Percentiles rank a stretch among this genome's conserved stretches.
Evolutionary conservation across 2,113 vertebrate genomes (phyloP).

Genomic region (Cyanoliseus patagonus): DNA sequence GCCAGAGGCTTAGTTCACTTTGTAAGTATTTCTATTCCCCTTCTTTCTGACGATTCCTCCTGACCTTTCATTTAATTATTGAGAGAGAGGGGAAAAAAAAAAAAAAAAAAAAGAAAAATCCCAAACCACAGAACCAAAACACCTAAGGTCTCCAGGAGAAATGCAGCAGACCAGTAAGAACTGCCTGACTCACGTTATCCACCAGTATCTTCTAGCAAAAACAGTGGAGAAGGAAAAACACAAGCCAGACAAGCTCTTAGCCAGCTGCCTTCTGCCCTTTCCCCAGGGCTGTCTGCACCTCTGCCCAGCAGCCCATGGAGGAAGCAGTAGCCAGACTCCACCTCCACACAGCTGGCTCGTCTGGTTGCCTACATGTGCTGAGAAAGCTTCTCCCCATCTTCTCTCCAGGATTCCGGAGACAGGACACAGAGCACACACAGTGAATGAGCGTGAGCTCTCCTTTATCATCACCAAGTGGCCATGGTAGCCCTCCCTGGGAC

Average conservation of each 20-base stretch:
- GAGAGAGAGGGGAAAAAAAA: rapidly evolving
- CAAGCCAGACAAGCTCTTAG: background rate
- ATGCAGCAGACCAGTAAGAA: background rate
- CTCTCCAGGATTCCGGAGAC: background rate
- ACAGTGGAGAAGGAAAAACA: background rate
- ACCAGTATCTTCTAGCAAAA: background rate
- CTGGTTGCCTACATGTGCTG: background rate
- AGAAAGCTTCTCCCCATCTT: background rate
- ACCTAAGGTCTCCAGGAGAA: background rate
- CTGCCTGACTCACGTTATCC: background rate
- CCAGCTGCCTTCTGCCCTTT: background rate
- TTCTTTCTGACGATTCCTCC: background rate
- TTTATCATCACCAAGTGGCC: rapidly evolving
- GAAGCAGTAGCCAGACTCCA: background rate
- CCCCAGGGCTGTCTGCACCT: constrained; percentile 27
- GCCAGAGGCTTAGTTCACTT: background rate
- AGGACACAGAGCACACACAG: background rate
- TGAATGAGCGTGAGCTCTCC: background rate
- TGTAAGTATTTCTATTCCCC: background rate
- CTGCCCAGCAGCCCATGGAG: background rate
- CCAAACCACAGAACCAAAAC: constrained; percentile 1
- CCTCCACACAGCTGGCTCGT: background rate
- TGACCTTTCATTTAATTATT: background rate
- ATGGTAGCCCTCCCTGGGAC: background rate
- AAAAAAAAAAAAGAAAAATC: background rate